phyloP scores from a whole-genome alignment of 2,797 vertebrate species.

The Acomys russatus region DNA sequence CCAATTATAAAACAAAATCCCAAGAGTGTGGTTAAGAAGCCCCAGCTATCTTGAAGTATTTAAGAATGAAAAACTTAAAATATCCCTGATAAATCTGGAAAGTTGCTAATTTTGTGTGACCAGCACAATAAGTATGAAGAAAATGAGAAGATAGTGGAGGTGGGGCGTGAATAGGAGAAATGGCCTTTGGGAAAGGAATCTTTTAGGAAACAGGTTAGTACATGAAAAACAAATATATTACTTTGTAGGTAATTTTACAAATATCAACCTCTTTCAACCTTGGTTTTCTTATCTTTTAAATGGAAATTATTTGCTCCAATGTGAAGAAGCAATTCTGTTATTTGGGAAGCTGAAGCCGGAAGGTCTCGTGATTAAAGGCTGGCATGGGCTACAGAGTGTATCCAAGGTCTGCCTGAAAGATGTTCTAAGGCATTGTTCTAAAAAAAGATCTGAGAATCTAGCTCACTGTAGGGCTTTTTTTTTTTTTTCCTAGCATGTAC shows the following conservation, averaged over 20 bases:
- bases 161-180: background rate
- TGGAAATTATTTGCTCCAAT: background rate
- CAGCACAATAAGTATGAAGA: background rate
- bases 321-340: background rate
- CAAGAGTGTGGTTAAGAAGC: constrained; percentile 42
- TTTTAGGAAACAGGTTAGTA: constrained; percentile 34
- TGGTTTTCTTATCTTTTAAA: constrained; percentile 50
- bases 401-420: background rate
- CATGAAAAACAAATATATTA: background rate
- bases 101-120: background rate
- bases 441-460: background rate
- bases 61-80: constrained; percentile 28
- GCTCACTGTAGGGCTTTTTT: background rate
- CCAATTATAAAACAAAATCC: background rate
- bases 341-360: background rate
- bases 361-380: background rate
- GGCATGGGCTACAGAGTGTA: background rate
- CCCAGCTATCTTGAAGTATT: constrained; percentile 24
- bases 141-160: background rate
- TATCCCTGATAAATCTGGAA: background rate
- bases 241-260: background rate
- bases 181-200: background rate
- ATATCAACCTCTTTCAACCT: background rate
- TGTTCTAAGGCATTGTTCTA: background rate
- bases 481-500: background rate